Percentiles rank a stretch among this genome's conserved stretches.
phyloP scores from a whole-genome alignment of 2,888 invertebrate species.

The Cerastis rubricosa region DNA sequence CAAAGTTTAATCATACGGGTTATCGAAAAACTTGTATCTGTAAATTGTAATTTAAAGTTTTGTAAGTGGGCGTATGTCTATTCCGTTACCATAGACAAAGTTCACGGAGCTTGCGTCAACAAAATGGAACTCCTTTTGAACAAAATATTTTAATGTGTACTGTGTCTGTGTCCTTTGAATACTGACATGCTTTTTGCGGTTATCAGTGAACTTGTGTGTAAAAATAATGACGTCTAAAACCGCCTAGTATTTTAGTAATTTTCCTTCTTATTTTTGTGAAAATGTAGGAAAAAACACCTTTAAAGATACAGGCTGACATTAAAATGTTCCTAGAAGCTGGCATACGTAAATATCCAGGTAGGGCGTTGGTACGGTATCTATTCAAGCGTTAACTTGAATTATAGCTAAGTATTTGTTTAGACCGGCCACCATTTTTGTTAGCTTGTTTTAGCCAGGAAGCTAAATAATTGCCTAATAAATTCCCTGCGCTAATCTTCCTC shows the following conservation, averaged over 20 bases:
- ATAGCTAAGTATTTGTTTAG: constrained; percentile 55
- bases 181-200: constrained; percentile 32
- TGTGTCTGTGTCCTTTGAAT: constrained; percentile 41
- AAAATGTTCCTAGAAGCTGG: constrained; percentile 16
- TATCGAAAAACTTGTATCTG: constrained; percentile 49
- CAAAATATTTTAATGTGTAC: constrained; percentile 39
- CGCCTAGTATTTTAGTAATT: constrained; percentile 19
- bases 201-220: constrained; percentile 46
- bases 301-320: neutral
- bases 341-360: constrained; percentile 33
- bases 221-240: constrained; percentile 51
- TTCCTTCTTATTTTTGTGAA: constrained; percentile 28
- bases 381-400: constrained; percentile 48
- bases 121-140: constrained; percentile 40
- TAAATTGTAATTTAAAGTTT: constrained; percentile 48
- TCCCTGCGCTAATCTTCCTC: constrained; percentile 67
- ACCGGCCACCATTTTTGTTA: constrained; percentile 60
- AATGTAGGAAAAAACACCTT: constrained; percentile 10
- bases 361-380: constrained; percentile 35
- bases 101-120: constrained; percentile 36
- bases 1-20: constrained; percentile 33
- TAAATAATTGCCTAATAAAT: constrained; percentile 74
- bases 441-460: constrained; percentile 56
- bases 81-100: constrained; percentile 31
- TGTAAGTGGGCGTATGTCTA: constrained; percentile 8